phyloP scores from a whole-genome alignment of 2,113 vertebrate species.

The Semnornis frantzii region DNA sequence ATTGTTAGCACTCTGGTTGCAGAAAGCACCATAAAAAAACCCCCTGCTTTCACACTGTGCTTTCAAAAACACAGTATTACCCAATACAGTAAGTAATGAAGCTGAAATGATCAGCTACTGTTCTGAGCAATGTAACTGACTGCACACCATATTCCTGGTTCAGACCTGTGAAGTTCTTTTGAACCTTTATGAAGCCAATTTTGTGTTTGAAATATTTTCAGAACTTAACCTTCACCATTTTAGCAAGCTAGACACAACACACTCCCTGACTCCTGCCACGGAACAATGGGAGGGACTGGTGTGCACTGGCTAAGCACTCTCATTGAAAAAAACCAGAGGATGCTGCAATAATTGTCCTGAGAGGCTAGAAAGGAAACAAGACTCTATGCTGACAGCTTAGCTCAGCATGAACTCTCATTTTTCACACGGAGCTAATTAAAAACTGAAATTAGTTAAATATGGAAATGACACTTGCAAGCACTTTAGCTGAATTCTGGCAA shows the following conservation, averaged over 20 bases:
- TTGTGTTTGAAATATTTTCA: not conserved
- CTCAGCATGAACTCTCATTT: constrained; percentile 85
- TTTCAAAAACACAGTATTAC: not conserved
- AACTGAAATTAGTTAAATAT: constrained; percentile 91
- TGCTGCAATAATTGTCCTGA: constrained; percentile 82
- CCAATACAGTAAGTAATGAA: not conserved
- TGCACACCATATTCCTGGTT: not conserved
- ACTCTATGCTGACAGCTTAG: constrained; percentile 83
- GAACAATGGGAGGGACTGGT: constrained; percentile 52
- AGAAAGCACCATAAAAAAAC: not conserved
- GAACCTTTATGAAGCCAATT: not conserved
- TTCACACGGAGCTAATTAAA: constrained; percentile 89
- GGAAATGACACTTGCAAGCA: constrained; percentile 89
- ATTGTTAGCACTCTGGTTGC: not conserved
- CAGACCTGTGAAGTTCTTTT: not conserved
- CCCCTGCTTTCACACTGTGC: not conserved
- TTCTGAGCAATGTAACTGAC: not conserved
- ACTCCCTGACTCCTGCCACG: constrained; percentile 16
- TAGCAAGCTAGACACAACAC: constrained; percentile 23
- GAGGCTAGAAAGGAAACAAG: constrained; percentile 85
- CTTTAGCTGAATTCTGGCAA: constrained; percentile 85
- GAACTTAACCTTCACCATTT: constrained; percentile 39
- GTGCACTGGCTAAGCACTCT: constrained; percentile 63
- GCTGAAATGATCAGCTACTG: not conserved
- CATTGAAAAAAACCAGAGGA: constrained; percentile 73